Evolutionary conservation across 2,888 invertebrate genomes (phyloP).

Genomic region (Alsophila aescularia): DNA sequence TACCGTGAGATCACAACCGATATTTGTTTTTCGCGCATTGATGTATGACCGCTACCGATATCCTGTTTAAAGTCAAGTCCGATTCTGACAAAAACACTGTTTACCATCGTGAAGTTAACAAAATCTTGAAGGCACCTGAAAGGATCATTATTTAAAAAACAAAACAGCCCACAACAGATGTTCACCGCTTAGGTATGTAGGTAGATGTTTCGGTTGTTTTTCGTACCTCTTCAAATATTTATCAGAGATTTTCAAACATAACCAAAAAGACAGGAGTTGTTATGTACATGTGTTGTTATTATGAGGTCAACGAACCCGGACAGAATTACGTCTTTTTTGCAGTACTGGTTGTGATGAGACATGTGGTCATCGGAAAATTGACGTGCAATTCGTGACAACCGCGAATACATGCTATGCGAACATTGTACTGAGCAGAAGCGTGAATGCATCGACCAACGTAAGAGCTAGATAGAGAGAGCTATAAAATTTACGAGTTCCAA

Average conservation of each 20-base stretch:
- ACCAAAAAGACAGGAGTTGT: slow-evolving; percentile 27
- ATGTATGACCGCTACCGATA: slow-evolving; percentile 56
- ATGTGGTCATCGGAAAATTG: background rate
- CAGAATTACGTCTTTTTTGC: slow-evolving; percentile 9
- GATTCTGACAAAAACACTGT: slow-evolving; percentile 13
- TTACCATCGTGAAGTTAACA: background rate
- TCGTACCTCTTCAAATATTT: slow-evolving; percentile 6
- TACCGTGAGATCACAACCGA: slow-evolving; percentile 54
- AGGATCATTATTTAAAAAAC: slow-evolving; percentile 40
- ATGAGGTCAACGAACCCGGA: slow-evolving; percentile 33
- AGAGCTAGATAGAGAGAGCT: background rate
- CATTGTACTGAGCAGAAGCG: background rate
- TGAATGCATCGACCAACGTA: background rate
- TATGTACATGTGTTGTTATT: slow-evolving; percentile 28
- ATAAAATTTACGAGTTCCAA: too few species aligned
- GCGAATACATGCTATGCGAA: background rate
- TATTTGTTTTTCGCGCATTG: slow-evolving; percentile 59
- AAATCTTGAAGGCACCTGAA: background rate
- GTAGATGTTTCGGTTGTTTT: slow-evolving; percentile 7
- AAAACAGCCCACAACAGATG: slow-evolving; percentile 3
- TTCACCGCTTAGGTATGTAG: background rate
- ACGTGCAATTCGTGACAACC: background rate
- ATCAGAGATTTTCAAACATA: slow-evolving; percentile 24
- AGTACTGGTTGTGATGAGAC: slow-evolving; percentile 9
- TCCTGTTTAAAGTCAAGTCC: slow-evolving; percentile 43